Percentiles rank a stretch among this genome's conserved stretches.
Conservation (phyloP, 1,140 invertebrate genomes). For the Wiebesia pumilae region DNA sequence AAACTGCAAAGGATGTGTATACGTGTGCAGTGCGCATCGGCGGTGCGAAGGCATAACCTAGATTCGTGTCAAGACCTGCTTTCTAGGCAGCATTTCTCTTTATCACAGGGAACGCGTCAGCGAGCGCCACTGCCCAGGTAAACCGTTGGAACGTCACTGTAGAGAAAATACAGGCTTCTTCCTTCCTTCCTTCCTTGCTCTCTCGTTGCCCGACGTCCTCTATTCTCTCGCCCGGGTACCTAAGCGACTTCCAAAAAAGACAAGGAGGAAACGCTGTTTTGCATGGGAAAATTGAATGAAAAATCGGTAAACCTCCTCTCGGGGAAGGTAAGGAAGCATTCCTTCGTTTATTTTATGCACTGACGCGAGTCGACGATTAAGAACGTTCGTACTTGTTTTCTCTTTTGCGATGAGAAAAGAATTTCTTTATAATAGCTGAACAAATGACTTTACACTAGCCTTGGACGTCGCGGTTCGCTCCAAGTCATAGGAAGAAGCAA, state of each 20-base stretch:
- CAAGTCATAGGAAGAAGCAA: neutral
- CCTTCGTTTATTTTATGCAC: slow-evolving; percentile 21
- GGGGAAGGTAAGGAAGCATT: neutral
- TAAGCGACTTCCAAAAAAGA: neutral
- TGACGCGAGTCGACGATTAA: slow-evolving; percentile 3
- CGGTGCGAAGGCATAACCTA: slow-evolving; percentile 69
- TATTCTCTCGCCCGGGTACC: too few relatives aligned
- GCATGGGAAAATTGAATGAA: slow-evolving; percentile 3
- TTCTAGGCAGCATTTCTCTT: slow-evolving; percentile 76
- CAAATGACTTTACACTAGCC: neutral
- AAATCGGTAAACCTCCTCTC: neutral
- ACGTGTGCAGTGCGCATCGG: slow-evolving; percentile 61
- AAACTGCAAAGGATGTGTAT: slow-evolving; percentile 58
- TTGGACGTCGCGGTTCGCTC: neutral
- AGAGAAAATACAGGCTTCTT: slow-evolving; percentile 59
- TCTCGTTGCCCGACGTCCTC: too few relatives aligned
- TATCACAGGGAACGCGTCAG: slow-evolving; percentile 67
- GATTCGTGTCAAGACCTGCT: slow-evolving; percentile 74
- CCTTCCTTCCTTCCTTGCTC: neutral
- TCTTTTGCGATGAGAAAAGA: slow-evolving; percentile 20
- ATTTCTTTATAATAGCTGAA: neutral
- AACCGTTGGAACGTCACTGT: slow-evolving; percentile 63
- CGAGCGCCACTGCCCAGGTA: slow-evolving; percentile 57
- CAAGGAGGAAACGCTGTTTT: neutral
- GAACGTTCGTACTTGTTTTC: neutral